Base-by-base conservation (phyloP, 2,113 vertebrate genomes). In the Ammodramus savannarum region DNA sequence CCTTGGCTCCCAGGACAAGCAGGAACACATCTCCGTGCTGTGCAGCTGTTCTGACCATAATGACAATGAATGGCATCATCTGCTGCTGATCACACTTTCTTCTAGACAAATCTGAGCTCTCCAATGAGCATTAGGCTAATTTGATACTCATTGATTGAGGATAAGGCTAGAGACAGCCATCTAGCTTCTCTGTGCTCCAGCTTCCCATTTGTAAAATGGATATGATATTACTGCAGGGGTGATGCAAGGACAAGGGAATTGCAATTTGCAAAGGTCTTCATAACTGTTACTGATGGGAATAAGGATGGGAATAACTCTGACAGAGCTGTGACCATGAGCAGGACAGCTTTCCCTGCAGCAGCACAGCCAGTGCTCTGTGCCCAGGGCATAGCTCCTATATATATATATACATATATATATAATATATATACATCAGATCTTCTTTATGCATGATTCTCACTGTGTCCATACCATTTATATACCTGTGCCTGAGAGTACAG, bases 61-160 rank as follows among this genome's bases (percentile, higher is more conserved):
- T 77, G 82, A 78, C 85, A 84, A 84, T 59, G 57, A 92, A 67
- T 95, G 90, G 44, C 88, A 96, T 84, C 88, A 84, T 77, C 79
- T 88, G 82, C 31, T 83, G 82, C 80, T 85, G 91, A 84, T 95
- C 91, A 97, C 94, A 93, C 91, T 93, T 96, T 67, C 77, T 67
- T 46, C 92, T 36, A 44, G 85, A 90, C 75, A 94, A 90, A 96
- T 94, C 85, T 78, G 79, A 67, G 92, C 90, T 46, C 85, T 86
- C 1, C 0, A 65, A 74, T 81, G 92, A 81, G 10, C 87, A 95
- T 95, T 96, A 96, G 87, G 85, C 43, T 95, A 96, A 96, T 96
- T 83, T 86, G 94, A 96, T 96, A 91, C 72, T 69, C 92, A 95
- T 90, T 94, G 95, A 96, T 74, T 95, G 93, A 94, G 85, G 82